Base-by-base conservation (phyloP, 2,113 vertebrate genomes). In the Poecilia latipinna region DNA sequence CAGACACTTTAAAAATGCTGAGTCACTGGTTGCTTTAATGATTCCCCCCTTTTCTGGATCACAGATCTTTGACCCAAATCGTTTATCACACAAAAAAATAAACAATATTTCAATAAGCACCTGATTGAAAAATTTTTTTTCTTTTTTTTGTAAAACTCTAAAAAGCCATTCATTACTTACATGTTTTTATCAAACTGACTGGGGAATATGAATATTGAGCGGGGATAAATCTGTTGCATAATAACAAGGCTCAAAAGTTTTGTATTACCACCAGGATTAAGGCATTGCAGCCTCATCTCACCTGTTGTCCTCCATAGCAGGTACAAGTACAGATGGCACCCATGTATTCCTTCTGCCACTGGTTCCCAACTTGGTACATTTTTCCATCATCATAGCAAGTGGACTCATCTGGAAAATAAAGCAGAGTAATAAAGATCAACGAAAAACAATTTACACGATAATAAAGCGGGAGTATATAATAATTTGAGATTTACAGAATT, bases 261-360 rank as follows among this genome's bases (percentile, higher is more conserved):
- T 54, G 48, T 19, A 54, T 19, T 54, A 19, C 19, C 64, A 66
- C 12, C n/a, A 65, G 3, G 4, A 3, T 3, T 15, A 11, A 39
- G 28, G 60, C 35, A 8, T n/a, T 17, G 12, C 12, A 62, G 0
- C 65, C 17, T 26, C 44, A 19, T 87, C 88, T 85, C 80, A 99
- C 98, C 96, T 96, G 96, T 86, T 98, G 97, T 86, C 98, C 98
- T 89, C 98, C 98, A 0, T 97, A 95, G 85, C 98, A 99, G 12
- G 96, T 98, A 77, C 98, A 99, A 33, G 98, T 97, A 75, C 98
- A 99, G 87, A 99, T 98, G 54, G 97, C 96, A 1, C 98, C 98
- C 0, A 97, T 93, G 76, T 99, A 99, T 31, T 99, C 97, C 90
- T 99, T 99, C 94, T 99, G 98, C 98, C 98, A 99, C 93, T 99